Percentiles rank a stretch among this genome's conserved stretches.
phyloP scores from a whole-genome alignment of 2,797 vertebrate genomes.

The Onychomys leucogaster region DNA sequence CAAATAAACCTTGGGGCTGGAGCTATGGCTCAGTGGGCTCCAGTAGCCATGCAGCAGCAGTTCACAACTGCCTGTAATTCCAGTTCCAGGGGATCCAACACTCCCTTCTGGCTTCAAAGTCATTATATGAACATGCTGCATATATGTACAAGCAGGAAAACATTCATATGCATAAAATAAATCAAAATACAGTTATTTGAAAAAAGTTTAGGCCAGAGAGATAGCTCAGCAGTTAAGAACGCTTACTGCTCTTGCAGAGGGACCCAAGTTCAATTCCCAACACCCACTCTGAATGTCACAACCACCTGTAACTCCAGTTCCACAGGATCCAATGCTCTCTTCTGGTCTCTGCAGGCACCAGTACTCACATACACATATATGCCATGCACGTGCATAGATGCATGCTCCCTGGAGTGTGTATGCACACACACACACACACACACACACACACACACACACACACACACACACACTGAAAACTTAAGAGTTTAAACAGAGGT shows the following conservation, averaged over 20 bases:
- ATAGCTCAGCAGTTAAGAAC: not conserved
- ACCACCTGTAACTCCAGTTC: not conserved
- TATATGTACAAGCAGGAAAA: not conserved
- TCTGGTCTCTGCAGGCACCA: not conserved
- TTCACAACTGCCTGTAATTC: too few relatives aligned
- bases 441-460: not conserved
- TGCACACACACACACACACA: not conserved
- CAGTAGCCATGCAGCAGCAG: not conserved
- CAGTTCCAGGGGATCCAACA: not conserved
- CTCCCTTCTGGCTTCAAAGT: not conserved
- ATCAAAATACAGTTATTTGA: not conserved
- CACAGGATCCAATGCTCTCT: not conserved
- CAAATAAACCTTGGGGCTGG: not conserved
- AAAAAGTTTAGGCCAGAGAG: not conserved
- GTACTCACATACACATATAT: not conserved
- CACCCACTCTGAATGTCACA: not conserved
- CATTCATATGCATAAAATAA: not conserved
- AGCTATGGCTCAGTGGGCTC: not conserved
- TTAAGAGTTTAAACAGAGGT: not conserved
- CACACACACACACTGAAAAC: not conserved
- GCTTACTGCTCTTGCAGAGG: not conserved
- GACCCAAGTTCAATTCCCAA: not conserved
- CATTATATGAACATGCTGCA: not conserved
- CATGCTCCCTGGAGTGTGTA: not conserved
- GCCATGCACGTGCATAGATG: not conserved